phyloP scores from a whole-genome alignment of 2,797 vertebrate species.

The Eospalax fontanierii region DNA sequence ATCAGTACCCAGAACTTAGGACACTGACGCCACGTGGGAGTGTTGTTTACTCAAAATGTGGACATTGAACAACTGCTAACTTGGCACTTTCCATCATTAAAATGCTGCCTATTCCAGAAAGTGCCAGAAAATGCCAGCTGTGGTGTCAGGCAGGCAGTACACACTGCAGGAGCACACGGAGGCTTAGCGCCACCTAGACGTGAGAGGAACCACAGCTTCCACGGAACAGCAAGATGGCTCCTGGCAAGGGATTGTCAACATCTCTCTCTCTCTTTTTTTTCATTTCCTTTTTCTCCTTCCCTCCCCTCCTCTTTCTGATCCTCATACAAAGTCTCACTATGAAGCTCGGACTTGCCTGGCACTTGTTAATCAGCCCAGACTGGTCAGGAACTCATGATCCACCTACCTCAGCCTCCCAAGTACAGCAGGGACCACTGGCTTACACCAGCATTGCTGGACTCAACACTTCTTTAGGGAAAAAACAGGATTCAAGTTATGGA shows the following conservation, averaged over 20 bases:
- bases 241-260: neutral
- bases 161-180: neutral
- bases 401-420: neutral
- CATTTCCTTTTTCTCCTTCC: neutral
- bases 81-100: conserved; percentile 16
- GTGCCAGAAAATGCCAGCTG: neutral
- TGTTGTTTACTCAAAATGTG: conserved; percentile 5
- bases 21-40: neutral
- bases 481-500: neutral
- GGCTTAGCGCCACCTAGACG: neutral
- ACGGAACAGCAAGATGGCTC: neutral
- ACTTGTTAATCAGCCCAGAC: neutral
- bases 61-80: conserved; percentile 36
- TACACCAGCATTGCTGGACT: neutral
- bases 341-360: neutral
- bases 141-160: neutral
- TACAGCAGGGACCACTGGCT: neutral
- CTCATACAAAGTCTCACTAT: neutral
- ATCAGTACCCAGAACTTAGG: neutral
- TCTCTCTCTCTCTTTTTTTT: neutral
- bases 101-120: neutral
- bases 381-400: neutral
- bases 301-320: neutral
- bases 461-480: neutral
- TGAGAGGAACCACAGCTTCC: neutral